Conservation (phyloP, 2,113 vertebrate species). For the Calyptommatus sinebrachiatus region DNA sequence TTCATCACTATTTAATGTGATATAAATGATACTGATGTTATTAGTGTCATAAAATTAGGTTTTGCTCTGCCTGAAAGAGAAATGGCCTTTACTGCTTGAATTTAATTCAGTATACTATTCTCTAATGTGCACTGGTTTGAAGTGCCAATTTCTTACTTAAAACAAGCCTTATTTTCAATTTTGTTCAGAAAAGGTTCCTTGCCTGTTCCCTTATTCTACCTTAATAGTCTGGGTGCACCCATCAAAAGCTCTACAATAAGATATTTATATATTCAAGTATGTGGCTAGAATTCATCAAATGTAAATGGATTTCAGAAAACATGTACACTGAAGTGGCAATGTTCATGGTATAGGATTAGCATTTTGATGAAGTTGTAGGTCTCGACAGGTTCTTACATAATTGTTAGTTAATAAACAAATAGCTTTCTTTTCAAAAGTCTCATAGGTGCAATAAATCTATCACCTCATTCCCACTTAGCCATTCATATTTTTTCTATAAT, state of each 20-base stretch:
- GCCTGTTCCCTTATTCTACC: neutral
- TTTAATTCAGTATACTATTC: slow-evolving; percentile 24
- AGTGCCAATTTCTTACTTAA: neutral
- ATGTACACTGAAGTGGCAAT: neutral
- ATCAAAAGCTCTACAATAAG: neutral
- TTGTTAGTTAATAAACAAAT: neutral
- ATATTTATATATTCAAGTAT: neutral
- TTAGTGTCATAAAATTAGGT: slow-evolving; percentile 30
- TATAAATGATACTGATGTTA: slow-evolving; percentile 18
- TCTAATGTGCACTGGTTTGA: slow-evolving; percentile 6
- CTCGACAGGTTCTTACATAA: neutral
- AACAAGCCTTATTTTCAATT: slow-evolving; percentile 2
- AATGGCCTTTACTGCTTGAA: slow-evolving; percentile 12
- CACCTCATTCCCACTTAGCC: neutral
- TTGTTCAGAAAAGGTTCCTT: slow-evolving; percentile 1
- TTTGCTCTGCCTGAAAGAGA: slow-evolving; percentile 3
- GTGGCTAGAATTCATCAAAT: slow-evolving; percentile 5
- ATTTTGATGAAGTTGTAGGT: neutral
- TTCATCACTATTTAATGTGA: slow-evolving; percentile 17
- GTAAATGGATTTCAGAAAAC: neutral
- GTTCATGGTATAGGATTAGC: neutral
- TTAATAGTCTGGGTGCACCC: neutral
- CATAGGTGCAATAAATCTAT: neutral
- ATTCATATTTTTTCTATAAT: neutral
- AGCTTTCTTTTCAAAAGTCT: neutral